phyloP scores from a whole-genome alignment of 2,113 vertebrate genomes.

The Alligator mississippiensis region DNA sequence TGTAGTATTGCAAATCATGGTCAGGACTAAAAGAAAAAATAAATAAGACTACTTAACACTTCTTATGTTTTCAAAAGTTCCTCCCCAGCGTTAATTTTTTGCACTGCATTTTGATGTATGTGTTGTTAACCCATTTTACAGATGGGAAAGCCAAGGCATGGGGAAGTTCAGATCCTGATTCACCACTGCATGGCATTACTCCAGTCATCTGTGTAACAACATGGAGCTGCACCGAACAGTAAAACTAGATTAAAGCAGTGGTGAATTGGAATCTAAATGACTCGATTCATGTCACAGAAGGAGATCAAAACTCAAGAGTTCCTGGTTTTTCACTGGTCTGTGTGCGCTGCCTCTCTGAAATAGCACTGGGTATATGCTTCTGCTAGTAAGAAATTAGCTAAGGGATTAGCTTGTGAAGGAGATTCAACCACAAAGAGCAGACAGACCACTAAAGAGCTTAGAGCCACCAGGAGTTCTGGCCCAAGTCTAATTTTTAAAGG shows the following conservation, averaged over 20 bases:
- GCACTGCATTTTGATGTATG: neutral
- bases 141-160: neutral
- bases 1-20: neutral
- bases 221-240: slow-evolving; percentile 11
- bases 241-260: slow-evolving; percentile 40
- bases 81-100: neutral
- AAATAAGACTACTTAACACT: neutral
- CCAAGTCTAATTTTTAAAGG: neutral
- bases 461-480: neutral
- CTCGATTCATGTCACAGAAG: neutral
- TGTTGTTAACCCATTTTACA: neutral
- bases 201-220: neutral
- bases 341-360: accelerated
- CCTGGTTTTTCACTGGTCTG: neutral
- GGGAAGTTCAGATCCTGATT: neutral
- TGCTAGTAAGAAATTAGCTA: neutral
- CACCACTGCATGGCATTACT: neutral
- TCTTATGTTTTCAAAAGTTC: neutral
- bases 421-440: neutral
- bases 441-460: slow-evolving; percentile 26
- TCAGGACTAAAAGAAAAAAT: neutral
- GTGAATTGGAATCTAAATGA: neutral
- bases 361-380: accelerated
- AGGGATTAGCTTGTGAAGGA: slow-evolving; percentile 19
- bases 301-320: neutral